phyloP scores from a whole-genome alignment of 1,140 invertebrate genomes.

The Chironomus tepperi region DNA sequence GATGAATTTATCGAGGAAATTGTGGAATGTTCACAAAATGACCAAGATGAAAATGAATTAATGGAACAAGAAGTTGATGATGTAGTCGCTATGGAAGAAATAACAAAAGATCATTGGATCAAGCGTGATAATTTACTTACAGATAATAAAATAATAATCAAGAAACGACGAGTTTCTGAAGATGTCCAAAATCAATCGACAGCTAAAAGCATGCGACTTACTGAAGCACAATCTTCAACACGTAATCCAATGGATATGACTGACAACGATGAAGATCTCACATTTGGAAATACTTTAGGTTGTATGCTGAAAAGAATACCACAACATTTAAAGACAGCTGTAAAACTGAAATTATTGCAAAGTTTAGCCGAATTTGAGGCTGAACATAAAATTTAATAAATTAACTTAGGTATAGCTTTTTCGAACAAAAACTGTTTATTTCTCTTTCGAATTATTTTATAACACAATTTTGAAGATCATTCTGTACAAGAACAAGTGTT shows the following conservation, averaged over 20 bases:
- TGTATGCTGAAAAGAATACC: not conserved
- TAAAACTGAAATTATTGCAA: conserved; percentile 1
- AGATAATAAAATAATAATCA: not conserved
- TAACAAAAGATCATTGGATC: not conserved
- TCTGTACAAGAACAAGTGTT: not conserved
- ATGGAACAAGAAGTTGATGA: not conserved
- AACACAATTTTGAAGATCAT: not conserved
- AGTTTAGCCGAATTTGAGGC: not conserved
- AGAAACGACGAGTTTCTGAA: not conserved
- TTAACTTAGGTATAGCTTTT: too few species aligned
- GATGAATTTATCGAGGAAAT: not conserved
- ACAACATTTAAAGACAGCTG: not conserved
- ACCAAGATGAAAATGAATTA: not conserved
- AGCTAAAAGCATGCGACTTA: not conserved
- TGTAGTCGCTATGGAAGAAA: not conserved
- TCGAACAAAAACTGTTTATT: not conserved
- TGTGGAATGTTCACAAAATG: not conserved
- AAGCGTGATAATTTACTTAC: not conserved
- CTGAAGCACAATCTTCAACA: not conserved
- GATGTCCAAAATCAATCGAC: not conserved
- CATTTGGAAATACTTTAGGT: not conserved
- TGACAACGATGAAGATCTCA: not conserved
- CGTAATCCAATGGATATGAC: not conserved
- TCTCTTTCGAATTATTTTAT: too few species aligned
- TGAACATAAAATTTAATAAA: not conserved